Conservation (phyloP, 2,113 vertebrate species). For the Pseudopipra pipra region DNA sequence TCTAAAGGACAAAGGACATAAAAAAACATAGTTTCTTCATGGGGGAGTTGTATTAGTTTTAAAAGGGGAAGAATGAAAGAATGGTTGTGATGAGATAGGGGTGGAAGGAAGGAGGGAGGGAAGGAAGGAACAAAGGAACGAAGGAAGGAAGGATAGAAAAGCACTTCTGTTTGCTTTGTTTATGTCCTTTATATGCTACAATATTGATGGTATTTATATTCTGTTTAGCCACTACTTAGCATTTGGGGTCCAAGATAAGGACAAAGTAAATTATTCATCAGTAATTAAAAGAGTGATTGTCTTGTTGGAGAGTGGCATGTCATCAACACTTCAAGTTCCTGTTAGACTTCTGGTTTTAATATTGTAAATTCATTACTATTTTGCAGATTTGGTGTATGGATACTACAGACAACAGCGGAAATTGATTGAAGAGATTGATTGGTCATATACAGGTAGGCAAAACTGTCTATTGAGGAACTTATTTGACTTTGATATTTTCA, state of each 20-base stretch:
- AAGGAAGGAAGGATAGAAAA: neutral
- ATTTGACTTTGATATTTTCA: neutral
- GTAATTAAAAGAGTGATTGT: neutral
- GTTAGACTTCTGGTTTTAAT: neutral
- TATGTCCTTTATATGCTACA: neutral
- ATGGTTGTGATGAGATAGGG: neutral
- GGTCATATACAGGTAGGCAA: slow-evolving; percentile 92
- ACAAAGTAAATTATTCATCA: neutral
- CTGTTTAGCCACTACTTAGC: neutral
- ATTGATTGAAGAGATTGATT: slow-evolving; percentile 91
- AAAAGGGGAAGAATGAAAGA: neutral
- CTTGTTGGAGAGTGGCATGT: neutral
- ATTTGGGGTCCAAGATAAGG: neutral
- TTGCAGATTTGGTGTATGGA: slow-evolving; percentile 79
- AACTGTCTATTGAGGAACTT: neutral
- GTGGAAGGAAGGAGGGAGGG: no score
- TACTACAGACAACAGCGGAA: slow-evolving; percentile 93
- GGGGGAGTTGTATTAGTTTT: neutral
- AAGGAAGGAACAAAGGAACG: no score
- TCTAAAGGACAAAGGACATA: neutral
- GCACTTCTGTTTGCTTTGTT: neutral
- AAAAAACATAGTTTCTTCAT: neutral
- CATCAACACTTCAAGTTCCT: neutral
- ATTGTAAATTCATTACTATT: slow-evolving; percentile 35
- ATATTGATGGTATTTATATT: neutral